phyloP scores from a whole-genome alignment of 2,113 vertebrate species.

The Catharus fuscescens region DNA sequence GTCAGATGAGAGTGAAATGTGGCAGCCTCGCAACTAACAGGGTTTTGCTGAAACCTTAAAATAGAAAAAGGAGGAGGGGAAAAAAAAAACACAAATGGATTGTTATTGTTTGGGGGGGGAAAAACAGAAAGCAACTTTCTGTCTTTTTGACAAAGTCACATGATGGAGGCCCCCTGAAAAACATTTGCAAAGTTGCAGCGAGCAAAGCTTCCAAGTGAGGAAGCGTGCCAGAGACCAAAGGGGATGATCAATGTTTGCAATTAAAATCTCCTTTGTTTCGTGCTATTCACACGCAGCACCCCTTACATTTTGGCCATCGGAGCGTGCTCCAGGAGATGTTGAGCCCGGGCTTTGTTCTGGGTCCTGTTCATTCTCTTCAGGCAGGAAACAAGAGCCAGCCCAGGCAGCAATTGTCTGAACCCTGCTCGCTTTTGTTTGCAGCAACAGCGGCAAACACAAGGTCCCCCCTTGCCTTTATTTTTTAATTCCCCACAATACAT shows the following conservation, averaged over 20 bases:
- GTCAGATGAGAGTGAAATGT: neutral
- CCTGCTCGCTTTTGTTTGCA: neutral
- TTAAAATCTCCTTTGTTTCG: slow-evolving; percentile 41
- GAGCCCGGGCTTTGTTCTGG: neutral
- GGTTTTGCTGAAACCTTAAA: neutral
- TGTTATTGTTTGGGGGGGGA: neutral
- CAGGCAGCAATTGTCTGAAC: neutral
- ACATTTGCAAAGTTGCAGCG: neutral
- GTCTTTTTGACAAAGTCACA: neutral
- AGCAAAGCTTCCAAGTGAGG: neutral
- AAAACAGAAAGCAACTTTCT: neutral
- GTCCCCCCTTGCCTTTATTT: neutral
- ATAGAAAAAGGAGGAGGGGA: neutral
- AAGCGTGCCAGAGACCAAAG: neutral
- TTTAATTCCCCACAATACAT: neutral
- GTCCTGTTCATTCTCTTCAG: neutral
- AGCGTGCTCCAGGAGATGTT: neutral
- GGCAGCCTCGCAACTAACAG: neutral
- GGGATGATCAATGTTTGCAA: slow-evolving; percentile 15
- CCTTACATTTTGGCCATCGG: neutral
- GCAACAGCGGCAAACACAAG: neutral
- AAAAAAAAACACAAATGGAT: too few species aligned
- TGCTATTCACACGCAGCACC: neutral
- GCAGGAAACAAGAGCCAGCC: neutral
- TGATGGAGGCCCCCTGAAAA: neutral